phyloP scores from a whole-genome alignment of 2,113 vertebrate species.

The Sinocyclocheilus rhinocerous region DNA sequence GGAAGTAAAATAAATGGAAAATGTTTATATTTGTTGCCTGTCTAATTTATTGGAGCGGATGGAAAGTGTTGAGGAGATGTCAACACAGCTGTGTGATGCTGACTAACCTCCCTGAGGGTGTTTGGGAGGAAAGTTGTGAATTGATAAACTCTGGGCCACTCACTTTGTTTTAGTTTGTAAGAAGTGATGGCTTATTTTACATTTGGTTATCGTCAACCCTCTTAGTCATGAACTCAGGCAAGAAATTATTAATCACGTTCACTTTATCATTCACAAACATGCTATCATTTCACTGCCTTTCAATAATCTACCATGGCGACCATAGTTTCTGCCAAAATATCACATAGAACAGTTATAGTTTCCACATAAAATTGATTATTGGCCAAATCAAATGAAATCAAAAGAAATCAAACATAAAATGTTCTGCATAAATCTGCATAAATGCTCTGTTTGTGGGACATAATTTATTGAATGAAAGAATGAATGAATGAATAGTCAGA shows the following conservation, averaged over 20 bases:
- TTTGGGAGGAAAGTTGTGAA: slow-evolving; percentile 22
- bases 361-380: neutral
- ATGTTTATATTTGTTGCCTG: slow-evolving; percentile 12
- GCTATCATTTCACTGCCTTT: neutral
- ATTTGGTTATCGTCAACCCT: neutral
- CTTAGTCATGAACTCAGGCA: neutral
- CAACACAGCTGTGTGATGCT: slow-evolving; percentile 29
- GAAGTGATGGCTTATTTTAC: neutral
- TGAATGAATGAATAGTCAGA: neutral
- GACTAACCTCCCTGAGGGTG: neutral
- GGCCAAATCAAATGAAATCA: too few relatives aligned
- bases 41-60: slow-evolving; percentile 29
- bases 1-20: slow-evolving; percentile 52
- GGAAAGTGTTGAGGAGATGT: slow-evolving; percentile 21
- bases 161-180: neutral
- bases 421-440: too few relatives aligned
- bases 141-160: slow-evolving; percentile 28
- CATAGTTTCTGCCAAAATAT: neutral
- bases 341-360: neutral
- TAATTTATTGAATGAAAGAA: neutral
- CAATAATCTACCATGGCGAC: neutral
- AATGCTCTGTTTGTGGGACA: too few relatives aligned
- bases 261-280: neutral
- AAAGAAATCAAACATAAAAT: too few relatives aligned
- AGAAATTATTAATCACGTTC: neutral